A percentile compares a stretch with the other conserved stretches of the same genome.
Conservation (phyloP, 2,888 invertebrate species). For the Atrina japonica region DNA sequence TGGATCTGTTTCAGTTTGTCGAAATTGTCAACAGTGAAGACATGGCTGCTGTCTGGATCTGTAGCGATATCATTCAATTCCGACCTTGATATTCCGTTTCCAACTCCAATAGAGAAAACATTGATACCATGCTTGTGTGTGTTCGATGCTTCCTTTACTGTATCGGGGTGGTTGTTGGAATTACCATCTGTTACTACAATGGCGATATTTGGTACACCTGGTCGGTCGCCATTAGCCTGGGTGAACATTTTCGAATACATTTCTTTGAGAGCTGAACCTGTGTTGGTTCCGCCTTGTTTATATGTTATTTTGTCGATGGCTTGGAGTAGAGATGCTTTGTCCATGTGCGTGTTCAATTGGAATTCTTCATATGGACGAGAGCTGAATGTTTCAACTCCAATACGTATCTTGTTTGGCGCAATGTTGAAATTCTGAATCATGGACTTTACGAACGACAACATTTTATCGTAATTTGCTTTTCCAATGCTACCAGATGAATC, state of each 20-base stretch:
- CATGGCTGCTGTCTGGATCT: constrained; percentile 69
- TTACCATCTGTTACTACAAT: constrained; percentile 70
- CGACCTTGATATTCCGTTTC: constrained; percentile 53
- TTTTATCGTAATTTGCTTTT: constrained; percentile 64
- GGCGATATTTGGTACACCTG: constrained; percentile 67
- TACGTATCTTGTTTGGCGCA: constrained; percentile 63
- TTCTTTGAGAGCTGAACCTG: constrained; percentile 66
- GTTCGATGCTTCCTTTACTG: constrained; percentile 58
- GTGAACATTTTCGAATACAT: constrained; percentile 58
- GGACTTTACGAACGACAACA: constrained; percentile 68
- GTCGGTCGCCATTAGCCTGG: constrained; percentile 65
- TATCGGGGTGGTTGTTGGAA: constrained; percentile 65
- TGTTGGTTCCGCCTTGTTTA: constrained; percentile 72
- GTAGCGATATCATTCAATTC: constrained; percentile 73
- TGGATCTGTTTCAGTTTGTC: constrained; percentile 62
- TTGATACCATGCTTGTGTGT: constrained; percentile 57
- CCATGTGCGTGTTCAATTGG: constrained; percentile 66
- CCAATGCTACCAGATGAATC: constrained; percentile 76
- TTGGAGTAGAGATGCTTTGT: constrained; percentile 55
- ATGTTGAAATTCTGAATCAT: constrained; percentile 66
- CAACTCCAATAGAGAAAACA: constrained; percentile 70
- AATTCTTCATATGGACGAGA: constrained; percentile 69
- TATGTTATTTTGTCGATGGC: constrained; percentile 70
- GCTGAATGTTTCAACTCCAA: constrained; percentile 67
- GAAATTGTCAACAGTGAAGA: constrained; percentile 66